Evolutionary conservation across 1,140 invertebrate genomes (phyloP).

Genomic region (Triops cancriformis): DNA sequence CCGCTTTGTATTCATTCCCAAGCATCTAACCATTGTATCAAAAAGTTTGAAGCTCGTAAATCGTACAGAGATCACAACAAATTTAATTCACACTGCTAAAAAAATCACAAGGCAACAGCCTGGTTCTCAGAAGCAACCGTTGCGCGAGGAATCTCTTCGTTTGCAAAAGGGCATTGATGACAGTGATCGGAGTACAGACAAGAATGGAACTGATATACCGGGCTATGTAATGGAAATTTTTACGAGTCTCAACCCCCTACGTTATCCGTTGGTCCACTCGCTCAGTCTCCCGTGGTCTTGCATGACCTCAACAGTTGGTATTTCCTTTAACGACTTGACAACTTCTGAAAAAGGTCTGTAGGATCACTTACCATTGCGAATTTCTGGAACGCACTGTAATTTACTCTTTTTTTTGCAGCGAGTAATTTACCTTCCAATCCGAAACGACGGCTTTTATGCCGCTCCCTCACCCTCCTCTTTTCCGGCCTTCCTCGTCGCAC

Average conservation of each 20-base stretch:
- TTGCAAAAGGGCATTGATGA: not conserved
- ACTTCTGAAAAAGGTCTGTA: not conserved
- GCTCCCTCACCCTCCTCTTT: not conserved
- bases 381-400: not conserved
- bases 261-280: not conserved
- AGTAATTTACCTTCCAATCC: not conserved
- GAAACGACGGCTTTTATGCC: not conserved
- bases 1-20: too few species aligned
- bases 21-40: too few species aligned
- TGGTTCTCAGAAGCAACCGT: too few species aligned
- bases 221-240: not conserved
- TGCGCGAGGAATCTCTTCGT: too few species aligned
- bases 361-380: not conserved
- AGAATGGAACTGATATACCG: too few species aligned
- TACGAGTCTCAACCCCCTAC: not conserved
- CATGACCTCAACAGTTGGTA: not conserved
- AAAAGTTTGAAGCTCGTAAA: too few species aligned
- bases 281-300: not conserved
- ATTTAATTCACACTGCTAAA: too few species aligned
- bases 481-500: not conserved
- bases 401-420: not conserved
- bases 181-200: too few species aligned
- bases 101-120: too few species aligned
- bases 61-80: too few species aligned
- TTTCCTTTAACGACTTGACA: conserved; percentile 9